phyloP scores from a whole-genome alignment of 2,888 invertebrate species.

The Dolichomitus sp. region DNA sequence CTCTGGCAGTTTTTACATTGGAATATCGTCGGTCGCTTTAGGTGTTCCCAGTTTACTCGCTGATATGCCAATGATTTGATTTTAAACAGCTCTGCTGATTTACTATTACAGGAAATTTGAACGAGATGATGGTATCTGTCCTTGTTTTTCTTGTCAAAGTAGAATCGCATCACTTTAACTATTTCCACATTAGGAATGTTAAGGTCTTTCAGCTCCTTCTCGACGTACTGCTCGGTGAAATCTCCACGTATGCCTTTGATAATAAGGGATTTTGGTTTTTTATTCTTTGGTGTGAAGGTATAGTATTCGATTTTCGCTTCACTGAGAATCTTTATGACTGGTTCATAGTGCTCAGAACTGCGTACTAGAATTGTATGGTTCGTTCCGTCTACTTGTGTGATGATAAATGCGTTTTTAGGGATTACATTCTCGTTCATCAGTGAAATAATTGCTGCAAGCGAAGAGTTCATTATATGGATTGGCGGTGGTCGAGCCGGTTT shows the following conservation, averaged over 20 bases:
- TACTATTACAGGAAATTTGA: not conserved
- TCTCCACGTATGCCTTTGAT: conserved; percentile 22
- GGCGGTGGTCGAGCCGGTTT: not conserved
- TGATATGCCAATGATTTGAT: not conserved
- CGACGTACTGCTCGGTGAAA: conserved; percentile 26
- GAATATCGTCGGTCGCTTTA: not conserved
- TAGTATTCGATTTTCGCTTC: not conserved
- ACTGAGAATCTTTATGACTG: not conserved
- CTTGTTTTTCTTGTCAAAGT: conserved; percentile 17
- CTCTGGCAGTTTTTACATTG: not conserved
- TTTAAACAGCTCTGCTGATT: not conserved
- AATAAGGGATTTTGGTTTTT: conserved; percentile 8
- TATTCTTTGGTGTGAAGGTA: conserved; percentile 25
- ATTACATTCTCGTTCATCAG: not conserved
- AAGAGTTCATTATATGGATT: not conserved
- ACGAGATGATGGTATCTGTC: not conserved
- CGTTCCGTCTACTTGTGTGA: not conserved
- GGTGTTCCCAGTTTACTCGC: not conserved
- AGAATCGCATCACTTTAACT: conserved; percentile 2
- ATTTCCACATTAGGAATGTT: conserved; percentile 6
- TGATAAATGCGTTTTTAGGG: not conserved
- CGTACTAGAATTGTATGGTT: not conserved
- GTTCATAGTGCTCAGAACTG: not conserved
- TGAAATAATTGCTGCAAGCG: not conserved
- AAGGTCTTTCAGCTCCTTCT: not conserved